Conservation (phyloP, 2,888 invertebrate genomes). For the Tetranychus piercei region DNA sequence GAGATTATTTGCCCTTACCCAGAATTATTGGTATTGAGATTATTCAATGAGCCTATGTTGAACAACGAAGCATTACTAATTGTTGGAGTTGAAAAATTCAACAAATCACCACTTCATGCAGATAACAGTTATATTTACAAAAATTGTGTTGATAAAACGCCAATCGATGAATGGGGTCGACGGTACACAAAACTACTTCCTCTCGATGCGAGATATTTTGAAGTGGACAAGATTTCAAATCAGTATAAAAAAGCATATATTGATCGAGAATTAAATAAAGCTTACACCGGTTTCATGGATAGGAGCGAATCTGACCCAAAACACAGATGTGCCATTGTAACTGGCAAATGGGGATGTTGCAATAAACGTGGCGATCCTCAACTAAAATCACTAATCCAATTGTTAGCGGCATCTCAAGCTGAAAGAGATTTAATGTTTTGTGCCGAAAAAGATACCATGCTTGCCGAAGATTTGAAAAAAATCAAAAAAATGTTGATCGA, state of each 20-base stretch:
- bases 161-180: slow-evolving; percentile 33
- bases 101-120: slow-evolving; percentile 61
- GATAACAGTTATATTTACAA: slow-evolving; percentile 58
- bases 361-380: slow-evolving; percentile 25
- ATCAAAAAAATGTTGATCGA: not conserved
- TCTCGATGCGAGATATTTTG: slow-evolving; percentile 64
- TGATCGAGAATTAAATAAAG: slow-evolving; percentile 69
- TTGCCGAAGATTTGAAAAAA: slow-evolving; percentile 37
- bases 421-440: slow-evolving; percentile 57
- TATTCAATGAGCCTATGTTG: slow-evolving; percentile 62
- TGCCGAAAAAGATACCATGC: slow-evolving; percentile 52
- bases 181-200: slow-evolving; percentile 49
- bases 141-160: slow-evolving; percentile 43
- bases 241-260: slow-evolving; percentile 34
- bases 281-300: slow-evolving; percentile 38
- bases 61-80: slow-evolving; percentile 65
- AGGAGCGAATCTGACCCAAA: not conserved
- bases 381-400: slow-evolving; percentile 26
- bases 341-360: slow-evolving; percentile 69
- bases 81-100: slow-evolving; percentile 60
- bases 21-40: slow-evolving; percentile 64
- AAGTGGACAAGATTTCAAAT: slow-evolving; percentile 42
- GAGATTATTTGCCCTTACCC: too few species aligned
- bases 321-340: slow-evolving; percentile 44
- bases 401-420: slow-evolving; percentile 28